phyloP scores from a whole-genome alignment of 2,113 vertebrate genomes.

The Scytalopus superciliaris region DNA sequence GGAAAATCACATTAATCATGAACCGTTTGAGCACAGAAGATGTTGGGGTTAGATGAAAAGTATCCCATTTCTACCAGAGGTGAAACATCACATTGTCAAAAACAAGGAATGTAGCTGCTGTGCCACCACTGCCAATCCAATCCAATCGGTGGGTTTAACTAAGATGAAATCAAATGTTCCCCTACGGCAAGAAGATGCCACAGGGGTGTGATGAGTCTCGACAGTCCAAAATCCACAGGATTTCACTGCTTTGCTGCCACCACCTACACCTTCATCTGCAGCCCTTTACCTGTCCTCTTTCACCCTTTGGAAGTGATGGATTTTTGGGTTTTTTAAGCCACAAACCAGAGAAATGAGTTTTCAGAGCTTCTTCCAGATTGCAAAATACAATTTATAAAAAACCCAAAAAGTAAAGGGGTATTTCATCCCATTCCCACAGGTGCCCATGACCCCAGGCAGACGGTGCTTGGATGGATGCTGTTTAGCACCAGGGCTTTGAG shows the following conservation, averaged over 20 bases:
- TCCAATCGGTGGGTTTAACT: accelerated
- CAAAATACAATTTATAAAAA: background rate
- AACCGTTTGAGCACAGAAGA: background rate
- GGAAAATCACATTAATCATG: background rate
- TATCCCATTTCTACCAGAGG: background rate
- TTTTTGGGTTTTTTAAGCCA: background rate
- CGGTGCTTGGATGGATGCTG: background rate
- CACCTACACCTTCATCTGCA: background rate
- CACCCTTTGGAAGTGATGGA: background rate
- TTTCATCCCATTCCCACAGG: background rate
- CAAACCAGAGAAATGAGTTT: background rate
- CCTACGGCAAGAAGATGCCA: background rate
- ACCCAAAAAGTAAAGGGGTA: background rate
- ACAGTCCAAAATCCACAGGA: background rate
- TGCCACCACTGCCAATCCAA: accelerated
- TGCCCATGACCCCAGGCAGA: accelerated
- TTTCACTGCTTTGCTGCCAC: background rate
- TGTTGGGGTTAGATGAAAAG: background rate
- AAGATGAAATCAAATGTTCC: background rate
- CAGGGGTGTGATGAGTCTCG: background rate
- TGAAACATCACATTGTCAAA: background rate
- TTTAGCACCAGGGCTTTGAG: background rate
- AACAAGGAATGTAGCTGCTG: background rate
- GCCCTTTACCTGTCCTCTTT: background rate
- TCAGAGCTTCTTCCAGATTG: background rate